Base-by-base conservation (phyloP, 2,888 invertebrate species). In the Cinara cedri region DNA sequence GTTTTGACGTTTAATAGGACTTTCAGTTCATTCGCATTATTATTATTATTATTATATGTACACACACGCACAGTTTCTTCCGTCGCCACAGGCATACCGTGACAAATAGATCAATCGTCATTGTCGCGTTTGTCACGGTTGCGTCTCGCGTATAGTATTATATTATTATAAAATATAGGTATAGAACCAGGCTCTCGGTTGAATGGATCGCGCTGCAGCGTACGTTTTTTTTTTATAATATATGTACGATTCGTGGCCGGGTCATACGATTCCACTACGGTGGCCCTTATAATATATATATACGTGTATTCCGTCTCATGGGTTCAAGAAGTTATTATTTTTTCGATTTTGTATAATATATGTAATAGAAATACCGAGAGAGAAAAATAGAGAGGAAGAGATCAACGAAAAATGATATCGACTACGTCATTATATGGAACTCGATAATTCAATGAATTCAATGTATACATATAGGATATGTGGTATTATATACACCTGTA, bases 91-190 rank as follows among this genome's bases (percentile, higher is more conserved):
- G 78, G 78, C 68, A 75, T 13, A 66, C 78, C 78, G 78, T 78
- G 78, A 78, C 78, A 66, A 68, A 78, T 78, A 68, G 68, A 78
- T 78, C 78, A 78, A 70, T 78, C 68, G 60, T 68, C 68, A 78
- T 78, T 78, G 78, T 70, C 66, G 42, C 55, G 46, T 76, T 76
- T 57, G 76, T 76, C 76, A 68, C 76, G 76, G 76, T 57, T 34
- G 46, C 57, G 57, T 57, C 24, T 62, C 21, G 49, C 24, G 63
- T 63, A 34, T 34, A 34, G 34, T 34, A 34, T 4, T 34, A 34
- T 34, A n/a, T n/a, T n/a, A n/a, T n/a, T n/a, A n/a, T n/a, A n/a
- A n/a, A n/a, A n/a, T n/a, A n/a, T n/a, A n/a, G n/a, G n/a, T n/a
- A n/a, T n/a, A n/a, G n/a, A n/a, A n/a, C n/a, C n/a, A n/a, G n/a